Conservation (phyloP, 2,888 invertebrate genomes). For the Drosophila yooni region DNA sequence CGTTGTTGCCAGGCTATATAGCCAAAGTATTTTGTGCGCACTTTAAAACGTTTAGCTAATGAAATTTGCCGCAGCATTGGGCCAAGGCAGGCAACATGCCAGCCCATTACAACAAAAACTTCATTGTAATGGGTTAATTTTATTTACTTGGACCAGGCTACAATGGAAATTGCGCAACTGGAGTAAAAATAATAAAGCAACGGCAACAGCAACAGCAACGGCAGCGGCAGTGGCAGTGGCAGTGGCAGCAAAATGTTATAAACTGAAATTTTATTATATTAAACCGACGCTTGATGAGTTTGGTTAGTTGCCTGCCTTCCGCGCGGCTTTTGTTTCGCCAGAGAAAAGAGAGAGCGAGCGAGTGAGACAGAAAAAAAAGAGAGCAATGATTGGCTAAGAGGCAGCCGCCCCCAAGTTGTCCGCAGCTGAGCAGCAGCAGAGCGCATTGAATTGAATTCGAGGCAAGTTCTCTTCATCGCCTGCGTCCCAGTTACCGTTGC, state of each 20-base stretch:
- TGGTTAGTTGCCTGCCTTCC: slow-evolving; percentile 65
- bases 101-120: slow-evolving; percentile 62
- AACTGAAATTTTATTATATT: slow-evolving; percentile 82
- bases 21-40: slow-evolving; percentile 67
- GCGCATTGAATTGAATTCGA: slow-evolving; percentile 72
- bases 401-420: slow-evolving; percentile 50
- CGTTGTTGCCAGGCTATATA: slow-evolving; percentile 37
- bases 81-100: slow-evolving; percentile 11
- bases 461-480: slow-evolving; percentile 37
- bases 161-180: slow-evolving; percentile 60
- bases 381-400: slow-evolving; percentile 34
- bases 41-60: slow-evolving; percentile 81
- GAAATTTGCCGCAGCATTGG: slow-evolving; percentile 73
- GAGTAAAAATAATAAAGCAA: slow-evolving; percentile 70
- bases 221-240: slow-evolving; percentile 14
- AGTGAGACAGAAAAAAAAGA: background rate
- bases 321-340: slow-evolving; percentile 55
- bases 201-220: slow-evolving; percentile 13
- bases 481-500: slow-evolving; percentile 22
- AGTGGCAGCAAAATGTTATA: slow-evolving; percentile 71
- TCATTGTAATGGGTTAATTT: slow-evolving; percentile 81
- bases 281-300: slow-evolving; percentile 81
- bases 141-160: slow-evolving; percentile 69
- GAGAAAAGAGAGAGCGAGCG: slow-evolving; percentile 9
- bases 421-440: slow-evolving; percentile 36